phyloP scores from a whole-genome alignment of 2,797 vertebrate species.

The Apogon hyalosoma region DNA sequence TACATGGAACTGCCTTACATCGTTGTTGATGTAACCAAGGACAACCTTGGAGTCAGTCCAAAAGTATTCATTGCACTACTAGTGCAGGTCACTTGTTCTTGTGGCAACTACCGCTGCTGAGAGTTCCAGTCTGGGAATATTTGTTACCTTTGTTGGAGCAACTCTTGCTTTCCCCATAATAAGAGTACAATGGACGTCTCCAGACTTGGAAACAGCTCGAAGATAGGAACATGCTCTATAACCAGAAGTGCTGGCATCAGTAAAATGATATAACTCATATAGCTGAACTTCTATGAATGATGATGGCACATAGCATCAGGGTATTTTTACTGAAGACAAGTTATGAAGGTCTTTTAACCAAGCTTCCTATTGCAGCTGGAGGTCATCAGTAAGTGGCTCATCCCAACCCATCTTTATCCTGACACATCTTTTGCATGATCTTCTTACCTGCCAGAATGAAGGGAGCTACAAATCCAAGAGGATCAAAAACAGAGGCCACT shows the following conservation, averaged over 20 bases:
- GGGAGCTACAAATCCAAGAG: slow-evolving; percentile 20
- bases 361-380: neutral
- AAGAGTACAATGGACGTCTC: slow-evolving; percentile 11
- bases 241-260: slow-evolving; percentile 3
- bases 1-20: slow-evolving; percentile 29
- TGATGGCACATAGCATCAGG: neutral
- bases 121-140: slow-evolving; percentile 17
- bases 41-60: slow-evolving; percentile 27
- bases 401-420: slow-evolving; percentile 31
- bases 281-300: slow-evolving; percentile 1
- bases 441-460: slow-evolving; percentile 6
- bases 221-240: slow-evolving; percentile 15
- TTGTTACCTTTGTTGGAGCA: slow-evolving; percentile 6
- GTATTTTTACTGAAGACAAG: neutral
- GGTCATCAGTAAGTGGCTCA: slow-evolving; percentile 19
- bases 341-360: slow-evolving; percentile 15
- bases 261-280: slow-evolving; percentile 15
- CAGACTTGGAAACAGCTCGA: neutral
- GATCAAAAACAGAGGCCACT: slow-evolving; percentile 26
- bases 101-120: slow-evolving; percentile 10
- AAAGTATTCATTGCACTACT: no score
- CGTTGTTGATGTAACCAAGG: slow-evolving; percentile 37
- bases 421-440: slow-evolving; percentile 17
- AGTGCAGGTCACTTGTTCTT: slow-evolving; percentile 3
- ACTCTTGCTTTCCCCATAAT: slow-evolving; percentile 26